These are phyloP conservation scores for Drosophila pandora DNA, from an alignment of 1,140 invertebrate genomes.

Conservation along the genomic window DNA sequence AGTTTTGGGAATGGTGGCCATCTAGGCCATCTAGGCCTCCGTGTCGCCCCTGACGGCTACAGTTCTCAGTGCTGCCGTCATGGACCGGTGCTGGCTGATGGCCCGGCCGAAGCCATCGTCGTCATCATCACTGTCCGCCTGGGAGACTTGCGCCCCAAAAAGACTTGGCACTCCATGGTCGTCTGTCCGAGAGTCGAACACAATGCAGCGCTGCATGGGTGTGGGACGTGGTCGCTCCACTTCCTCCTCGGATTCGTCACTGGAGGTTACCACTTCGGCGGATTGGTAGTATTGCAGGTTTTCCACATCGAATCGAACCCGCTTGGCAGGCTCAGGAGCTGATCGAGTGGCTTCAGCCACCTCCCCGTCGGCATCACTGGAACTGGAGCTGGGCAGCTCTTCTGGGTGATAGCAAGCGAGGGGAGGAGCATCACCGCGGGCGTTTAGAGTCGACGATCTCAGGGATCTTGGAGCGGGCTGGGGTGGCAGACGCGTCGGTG, in stretches of 20 bases:
- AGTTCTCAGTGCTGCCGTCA: constrained; percentile 61
- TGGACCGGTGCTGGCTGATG: constrained; percentile 65
- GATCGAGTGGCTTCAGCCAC: constrained; percentile 10
- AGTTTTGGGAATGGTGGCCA: constrained; percentile 17
- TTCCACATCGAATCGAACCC: constrained; percentile 74
- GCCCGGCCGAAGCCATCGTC: constrained; percentile 52
- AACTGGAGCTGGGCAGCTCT: constrained; percentile 61
- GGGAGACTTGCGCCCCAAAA: constrained; percentile 60
- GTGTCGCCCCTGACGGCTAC: constrained; percentile 19
- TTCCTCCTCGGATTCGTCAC: constrained; percentile 61
- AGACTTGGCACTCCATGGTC: constrained; percentile 41
- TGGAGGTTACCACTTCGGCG: constrained; percentile 63
- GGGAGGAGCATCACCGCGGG: constrained; percentile 50
- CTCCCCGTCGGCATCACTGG: constrained; percentile 51
- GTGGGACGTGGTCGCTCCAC: constrained; percentile 26
- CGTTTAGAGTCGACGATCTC: constrained; percentile 56
- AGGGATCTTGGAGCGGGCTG: constrained; percentile 55
- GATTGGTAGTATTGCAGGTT: constrained; percentile 75
- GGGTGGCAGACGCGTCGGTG: constrained; percentile 26
- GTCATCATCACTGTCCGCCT: constrained; percentile 50
- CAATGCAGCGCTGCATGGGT: constrained; percentile 44
- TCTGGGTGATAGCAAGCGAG: constrained; percentile 57
- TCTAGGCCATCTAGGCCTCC: constrained; percentile 55
- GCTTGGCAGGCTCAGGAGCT: constrained; percentile 52
- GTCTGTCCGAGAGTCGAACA: constrained; percentile 15